Evolutionary conservation across 2,797 vertebrate genomes (phyloP), one percentile per base, ranked within the genome.

Genomic region (Micropoecilia bifurca): DNA sequence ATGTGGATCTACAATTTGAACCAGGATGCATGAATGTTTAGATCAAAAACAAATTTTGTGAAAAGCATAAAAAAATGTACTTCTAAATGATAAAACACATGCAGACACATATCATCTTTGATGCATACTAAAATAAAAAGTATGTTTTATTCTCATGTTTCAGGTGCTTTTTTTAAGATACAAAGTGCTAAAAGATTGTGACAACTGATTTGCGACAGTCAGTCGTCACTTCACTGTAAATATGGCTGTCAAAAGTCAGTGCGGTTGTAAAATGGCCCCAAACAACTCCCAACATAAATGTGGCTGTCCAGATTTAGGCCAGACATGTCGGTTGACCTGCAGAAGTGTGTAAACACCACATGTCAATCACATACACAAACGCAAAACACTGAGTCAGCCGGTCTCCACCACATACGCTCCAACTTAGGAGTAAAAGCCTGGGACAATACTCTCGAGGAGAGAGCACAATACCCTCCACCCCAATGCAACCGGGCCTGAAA

Each of bases 391-490:
- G 18, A 47, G 75, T 81, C 43, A 16, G 16, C 75, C 22, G 73
- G 73, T 71, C 66, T 18, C 71, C 46, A 68, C 55, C 81, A 79
- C 77, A 73, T 79, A 79, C 71, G 71, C 50, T 43, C 63, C 80
- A 83, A 57, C 71, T 80, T 79, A 73, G 74, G 71, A 83, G 88
- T 47, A 66, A 87, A 80, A 89, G 82, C 33, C 71, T 6, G 53
- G 84, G 87, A 94, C 93, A 93, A 93, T 90, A 83, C 73, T 80
- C 87, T 78, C 0, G 47, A 87, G 86, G 85, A 80, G 88, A 83
- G 80, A 73, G 86, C 90, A 92, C 92, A 93, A 93, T 93, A 84
- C 80, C 71, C 78, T 80, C 75, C 30, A 80, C 82, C 78, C 57
- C 83, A 59, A 53, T 80, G 85, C 89, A 82, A 71, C 74, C 75